Conservation (phyloP, 2,888 invertebrate species). For the Myopa tessellatipennis region DNA sequence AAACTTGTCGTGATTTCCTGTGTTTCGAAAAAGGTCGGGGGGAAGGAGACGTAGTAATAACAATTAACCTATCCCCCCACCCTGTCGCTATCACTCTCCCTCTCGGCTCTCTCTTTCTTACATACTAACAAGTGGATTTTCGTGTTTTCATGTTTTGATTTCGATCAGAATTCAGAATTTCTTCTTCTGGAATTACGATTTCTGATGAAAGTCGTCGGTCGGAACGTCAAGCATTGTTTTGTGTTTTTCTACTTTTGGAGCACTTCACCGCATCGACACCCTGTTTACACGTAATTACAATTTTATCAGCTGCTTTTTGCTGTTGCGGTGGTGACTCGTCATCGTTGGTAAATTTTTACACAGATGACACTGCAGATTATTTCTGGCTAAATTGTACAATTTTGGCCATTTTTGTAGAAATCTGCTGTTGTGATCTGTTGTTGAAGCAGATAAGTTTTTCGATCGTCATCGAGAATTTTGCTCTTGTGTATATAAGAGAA, state of each 20-base stretch:
- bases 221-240: no score
- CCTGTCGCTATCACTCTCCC: neutral
- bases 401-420: no score
- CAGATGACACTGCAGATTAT: no score
- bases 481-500: no score
- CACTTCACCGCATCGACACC: neutral
- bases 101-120: neutral
- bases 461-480: no score
- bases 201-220: neutral
- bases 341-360: no score
- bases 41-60: neutral
- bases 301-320: neutral
- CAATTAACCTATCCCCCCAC: neutral
- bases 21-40: neutral
- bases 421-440: no score
- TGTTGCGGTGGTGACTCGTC: neutral
- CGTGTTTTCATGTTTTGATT: neutral
- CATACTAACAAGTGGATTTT: neutral
- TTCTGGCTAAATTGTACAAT: no score
- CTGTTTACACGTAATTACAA: neutral
- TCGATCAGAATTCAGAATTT: neutral
- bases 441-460: no score
- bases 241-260: neutral
- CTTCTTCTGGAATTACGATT: neutral
- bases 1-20: slow-evolving; percentile 19